Evolutionary conservation across 1,140 invertebrate genomes (phyloP), one percentile per base, ranked within the genome.

Genomic region (Phortica variegata): DNA sequence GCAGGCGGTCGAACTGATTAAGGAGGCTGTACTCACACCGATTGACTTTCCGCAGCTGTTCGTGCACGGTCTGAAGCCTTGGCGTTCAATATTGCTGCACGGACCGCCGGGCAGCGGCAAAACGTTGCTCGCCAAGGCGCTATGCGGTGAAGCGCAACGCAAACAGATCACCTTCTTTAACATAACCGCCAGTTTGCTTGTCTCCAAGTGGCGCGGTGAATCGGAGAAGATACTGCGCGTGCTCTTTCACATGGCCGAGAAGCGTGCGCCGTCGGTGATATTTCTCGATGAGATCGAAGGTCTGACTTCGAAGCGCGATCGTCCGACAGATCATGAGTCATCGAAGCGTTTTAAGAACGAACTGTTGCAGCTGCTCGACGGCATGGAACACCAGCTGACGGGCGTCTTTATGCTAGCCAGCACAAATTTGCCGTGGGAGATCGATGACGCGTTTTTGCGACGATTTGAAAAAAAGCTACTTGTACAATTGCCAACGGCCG

Each of bases 221-320:
- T 95, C 92, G 0, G 93, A 97, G 79, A 97, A 95, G 77, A 85
- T 95, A 53, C 26, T 75, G 10, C 77, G 92, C 81, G 83, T 93
- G 1, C 78, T 97, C 12, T 92, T 93, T 55, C 89, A 95, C 54
- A 82, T 95, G 80, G 95, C 95, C 0, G 83, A 87, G n/a, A 87
- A 87, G 73, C 87, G 93, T 70, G 86, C 94, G 1, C 96, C 96
- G 0, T 89, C 91, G 2, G 93, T 93, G 29, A 93, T 98, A 56
- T 98, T 98, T 76, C 86, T 98, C 26, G 96, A 98, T 74, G 96
- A 99, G 78, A 87, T 98, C 39, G 96, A 99, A 72, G 88, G 91
- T 19, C 78, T 97, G 12, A 87, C 90, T 4, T 87, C 87, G 0
- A 83, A 83, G 44, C 77, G 88, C 16, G 86, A 87, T 17, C 75